phyloP scores from a whole-genome alignment of 1,140 invertebrate species.

The Platorchestia sp. region DNA sequence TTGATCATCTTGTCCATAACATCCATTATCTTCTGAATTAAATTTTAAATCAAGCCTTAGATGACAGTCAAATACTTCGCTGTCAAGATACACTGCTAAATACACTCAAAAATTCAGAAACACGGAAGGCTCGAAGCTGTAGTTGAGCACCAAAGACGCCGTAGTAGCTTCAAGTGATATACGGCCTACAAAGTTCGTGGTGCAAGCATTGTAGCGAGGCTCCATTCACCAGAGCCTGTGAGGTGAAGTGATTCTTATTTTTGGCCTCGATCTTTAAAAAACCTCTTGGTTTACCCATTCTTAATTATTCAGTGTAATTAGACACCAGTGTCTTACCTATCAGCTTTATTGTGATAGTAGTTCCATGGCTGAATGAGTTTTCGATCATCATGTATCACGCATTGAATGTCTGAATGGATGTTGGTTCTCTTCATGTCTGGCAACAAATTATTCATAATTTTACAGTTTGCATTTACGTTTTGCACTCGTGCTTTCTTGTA shows the following conservation, averaged over 20 bases:
- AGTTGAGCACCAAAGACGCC: background rate
- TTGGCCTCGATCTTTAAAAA: background rate
- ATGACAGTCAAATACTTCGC: slow-evolving; percentile 29
- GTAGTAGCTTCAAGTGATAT: background rate
- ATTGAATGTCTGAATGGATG: background rate
- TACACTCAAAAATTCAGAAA: slow-evolving; percentile 26
- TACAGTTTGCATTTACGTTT: too few relatives aligned
- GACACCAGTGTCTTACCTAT: background rate
- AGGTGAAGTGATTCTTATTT: background rate
- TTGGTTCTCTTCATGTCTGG: background rate
- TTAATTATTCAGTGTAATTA: background rate
- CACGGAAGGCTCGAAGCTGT: background rate
- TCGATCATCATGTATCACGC: background rate
- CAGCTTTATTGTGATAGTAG: background rate
- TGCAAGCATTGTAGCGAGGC: background rate
- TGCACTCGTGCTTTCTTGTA: too few relatives aligned
- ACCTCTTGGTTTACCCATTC: background rate
- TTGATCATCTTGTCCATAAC: background rate
- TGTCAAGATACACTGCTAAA: background rate
- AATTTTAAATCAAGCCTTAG: slow-evolving; percentile 19
- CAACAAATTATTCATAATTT: background rate
- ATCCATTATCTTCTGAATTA: slow-evolving; percentile 26
- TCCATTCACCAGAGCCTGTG: background rate
- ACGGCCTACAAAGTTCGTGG: background rate
- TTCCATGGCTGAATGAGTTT: background rate